Evolutionary conservation across 2,113 vertebrate species (phyloP), one percentile per base, ranked within the genome.

Genomic region (Dasyprocta punctata): DNA sequence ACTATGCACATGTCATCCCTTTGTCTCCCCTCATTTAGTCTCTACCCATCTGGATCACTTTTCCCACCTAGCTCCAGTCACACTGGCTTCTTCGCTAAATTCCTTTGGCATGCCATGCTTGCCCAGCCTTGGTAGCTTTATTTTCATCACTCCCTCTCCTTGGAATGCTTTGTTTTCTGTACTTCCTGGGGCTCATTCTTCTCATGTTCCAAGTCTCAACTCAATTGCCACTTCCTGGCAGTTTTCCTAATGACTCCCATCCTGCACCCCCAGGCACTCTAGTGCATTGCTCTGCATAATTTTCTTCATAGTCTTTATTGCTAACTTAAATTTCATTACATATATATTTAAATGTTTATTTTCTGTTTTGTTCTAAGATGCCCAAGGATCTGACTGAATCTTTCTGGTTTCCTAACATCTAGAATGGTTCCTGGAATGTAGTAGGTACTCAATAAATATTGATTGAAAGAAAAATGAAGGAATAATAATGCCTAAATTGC

Each of bases 391-490:
- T 82, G 38, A 81, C 30, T 77, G 33, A 88, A 71, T 56, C 28
- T 86, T 92, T 86, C 47, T 84, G 30, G 36, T 75, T 83, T 82
- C 65, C 41, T 77, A 44, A 24, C 82, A 83, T 86, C 47, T 56
- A 73, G 77, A 86, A 63, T n/a, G 24, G 4, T 49, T 49, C 56
- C 49, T 65, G 28, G 22, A 97, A 88, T 10, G 28, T 3, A 89
- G 52, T 13, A 47, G 22, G 33, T n/a, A 38, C 41, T 95, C 4
- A 75, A 38, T 38, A 96, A 83, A 67, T 81, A 84, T 69, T 5
- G 56, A 26, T 58, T 47, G 16, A 86, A 96, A 90, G 61, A 78
- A 78, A 92, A 89, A 80, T 17, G 56, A 67, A 83, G 28, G 5
- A 84, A 58, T 81, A 10, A 24, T 61, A 56, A 47, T 22, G 11